Base-by-base conservation (phyloP, 1,140 invertebrate species). In the Scaptomyza montana region DNA sequence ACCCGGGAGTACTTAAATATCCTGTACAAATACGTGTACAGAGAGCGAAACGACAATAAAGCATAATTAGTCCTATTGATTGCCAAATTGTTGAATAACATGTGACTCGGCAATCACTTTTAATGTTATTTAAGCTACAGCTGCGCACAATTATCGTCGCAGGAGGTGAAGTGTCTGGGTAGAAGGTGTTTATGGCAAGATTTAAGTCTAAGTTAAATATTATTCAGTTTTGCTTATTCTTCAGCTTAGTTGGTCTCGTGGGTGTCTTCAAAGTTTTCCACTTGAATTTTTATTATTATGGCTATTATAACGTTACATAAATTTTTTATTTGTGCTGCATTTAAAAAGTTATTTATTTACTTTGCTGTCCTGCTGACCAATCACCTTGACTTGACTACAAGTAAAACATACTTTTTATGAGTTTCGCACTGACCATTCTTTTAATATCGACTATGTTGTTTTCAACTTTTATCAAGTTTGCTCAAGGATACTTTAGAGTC, bases 61-160 rank as follows among this genome's bases (percentile, higher is more conserved):
- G 30, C 46, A 60, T 55, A 73, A 73, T 73, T 73, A 74, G 80
- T 67, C 49, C 51, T 65, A 81, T 84, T 71, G 75, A 81, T 78
- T 71, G 64, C 65, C 46, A 67, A 70, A 82, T 82, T 62, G 63
- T 60, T 55, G 69, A 59, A 66, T 71, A 71, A 59, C 68, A 43
- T 66, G 68, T 66, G 68, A 59, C 36, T 9, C 25, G 21, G 25
- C 59, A 36, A 41, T 51, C 30, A 10, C 53, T 19, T 41, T 65
- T 28, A 54, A 28, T 51, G 63, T 39, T n/a, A 16, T 66, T 59
- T 60, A 19, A 59, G 41, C 51, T 47, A 0, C 12, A 28, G 33
- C 8, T 39, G 45, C 1, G 30, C 54, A 28, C 47, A 65, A 65
- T 65, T 65, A 47, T 19, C 12, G 28, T 9, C 8, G 12, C 28